Base-by-base conservation (phyloP, 2,797 vertebrate genomes). In the Echeneis naucrates region DNA sequence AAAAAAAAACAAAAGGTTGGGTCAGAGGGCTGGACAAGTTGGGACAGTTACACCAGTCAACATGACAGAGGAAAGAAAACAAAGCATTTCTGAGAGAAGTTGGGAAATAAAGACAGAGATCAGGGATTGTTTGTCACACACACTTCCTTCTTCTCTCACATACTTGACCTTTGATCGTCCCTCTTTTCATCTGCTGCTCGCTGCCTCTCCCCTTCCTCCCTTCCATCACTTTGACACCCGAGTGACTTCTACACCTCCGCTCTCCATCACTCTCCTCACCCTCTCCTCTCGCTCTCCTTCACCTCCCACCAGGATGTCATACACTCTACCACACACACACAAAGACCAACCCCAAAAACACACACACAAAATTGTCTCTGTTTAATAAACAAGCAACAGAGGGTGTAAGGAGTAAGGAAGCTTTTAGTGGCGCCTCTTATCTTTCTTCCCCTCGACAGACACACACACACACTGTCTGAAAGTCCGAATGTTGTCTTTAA, bases 381-480 rank as follows among this genome's bases (percentile, higher is more conserved):
- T 87, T 88, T 89, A 62, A 81, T 83, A 88, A 89, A 89, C 85
- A 90, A 84, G 72, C 78, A 82, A 68, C 69, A 61, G 40, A 71
- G 78, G 68, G 80, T 78, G 85, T 72, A 75, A 75, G n/a, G 73
- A 54, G 68, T 63, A 60, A 77, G 78, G 82, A 77, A 84, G 83
- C 86, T 87, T 87, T 89, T 81, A 84, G 79, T 75, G 61, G 78
- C 82, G 66, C 84, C 85, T 88, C 86, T 90, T 90, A 89, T 92
- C 88, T 89, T 1, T 40, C 78, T 86, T 88, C 88, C 85, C 80
- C 74, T 80, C 71, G 17, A 78, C 71, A 72, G 79, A 75, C 64
- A 65, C 51, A 62, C 62, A 44, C 7, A 50, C 32, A 37, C 53
- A 27, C 81, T 38, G 55, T 63, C 78, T 62, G n/a, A 11, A 38